phyloP scores from a whole-genome alignment of 2,888 invertebrate genomes.

The Tiphia femorata region DNA sequence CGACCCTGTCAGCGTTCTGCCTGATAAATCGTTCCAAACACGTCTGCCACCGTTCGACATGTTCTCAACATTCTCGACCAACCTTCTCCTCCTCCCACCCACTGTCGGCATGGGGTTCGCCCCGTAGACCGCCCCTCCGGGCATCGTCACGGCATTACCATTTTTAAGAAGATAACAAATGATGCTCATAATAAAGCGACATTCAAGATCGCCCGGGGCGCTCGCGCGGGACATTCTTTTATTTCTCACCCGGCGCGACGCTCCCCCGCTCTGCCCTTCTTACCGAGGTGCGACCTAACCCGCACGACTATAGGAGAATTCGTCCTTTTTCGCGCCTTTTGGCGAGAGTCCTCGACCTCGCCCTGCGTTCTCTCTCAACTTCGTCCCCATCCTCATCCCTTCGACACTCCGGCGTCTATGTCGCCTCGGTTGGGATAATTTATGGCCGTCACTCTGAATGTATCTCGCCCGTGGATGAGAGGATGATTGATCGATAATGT shows the following conservation, averaged over 20 bases:
- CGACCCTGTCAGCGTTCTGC: conserved; percentile 35
- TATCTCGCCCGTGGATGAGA: too few relatives aligned
- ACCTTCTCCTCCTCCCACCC: conserved; percentile 16
- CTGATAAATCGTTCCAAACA: conserved; percentile 57
- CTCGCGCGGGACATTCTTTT: conserved; percentile 16
- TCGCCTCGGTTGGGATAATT: conserved; percentile 16
- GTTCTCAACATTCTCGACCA: conserved; percentile 11
- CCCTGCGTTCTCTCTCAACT: not conserved
- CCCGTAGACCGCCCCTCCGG: too few relatives aligned
- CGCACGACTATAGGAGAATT: too few relatives aligned
- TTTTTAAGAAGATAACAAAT: conserved; percentile 62
- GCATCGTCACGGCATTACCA: conserved; percentile 50
- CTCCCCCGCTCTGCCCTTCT: not conserved
- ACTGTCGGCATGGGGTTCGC: too few relatives aligned
- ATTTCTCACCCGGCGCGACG: conserved; percentile 13
- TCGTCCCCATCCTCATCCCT: not conserved
- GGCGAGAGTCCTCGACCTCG: not conserved
- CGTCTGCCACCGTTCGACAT: conserved; percentile 19
- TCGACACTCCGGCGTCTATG: not conserved
- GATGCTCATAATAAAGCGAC: conserved; percentile 55
- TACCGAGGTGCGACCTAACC: too few relatives aligned
- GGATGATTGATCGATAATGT: not conserved
- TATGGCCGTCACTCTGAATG: conserved; percentile 11
- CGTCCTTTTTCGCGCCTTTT: conserved; percentile 4
- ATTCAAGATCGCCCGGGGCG: conserved; percentile 44